Evolutionary conservation across 2,888 invertebrate species (phyloP).

Genomic region (Temnothorax rugatulus): DNA sequence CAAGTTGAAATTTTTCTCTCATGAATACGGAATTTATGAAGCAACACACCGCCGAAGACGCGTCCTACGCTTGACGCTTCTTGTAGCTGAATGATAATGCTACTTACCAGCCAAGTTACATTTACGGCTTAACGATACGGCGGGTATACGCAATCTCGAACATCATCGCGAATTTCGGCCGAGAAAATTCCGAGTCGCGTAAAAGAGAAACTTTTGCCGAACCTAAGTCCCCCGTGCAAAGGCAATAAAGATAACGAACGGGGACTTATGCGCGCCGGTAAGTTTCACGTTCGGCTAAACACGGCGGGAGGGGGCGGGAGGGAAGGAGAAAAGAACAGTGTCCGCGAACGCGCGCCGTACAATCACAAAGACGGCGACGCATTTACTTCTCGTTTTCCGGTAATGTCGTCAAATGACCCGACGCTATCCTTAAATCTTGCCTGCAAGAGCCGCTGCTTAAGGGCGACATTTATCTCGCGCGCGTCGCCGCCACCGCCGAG

Average conservation of each 20-base stretch:
- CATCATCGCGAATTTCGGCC: slow-evolving; percentile 32
- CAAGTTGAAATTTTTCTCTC: slow-evolving; percentile 47
- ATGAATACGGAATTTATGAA: slow-evolving; percentile 51
- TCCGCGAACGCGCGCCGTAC: slow-evolving; percentile 34
- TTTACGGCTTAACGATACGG: slow-evolving; percentile 29
- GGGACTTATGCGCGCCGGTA: slow-evolving; percentile 8
- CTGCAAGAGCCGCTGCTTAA: slow-evolving; percentile 72
- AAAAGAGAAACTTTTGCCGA: slow-evolving; percentile 24
- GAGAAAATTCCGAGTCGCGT: slow-evolving; percentile 2
- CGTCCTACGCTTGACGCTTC: slow-evolving; percentile 10
- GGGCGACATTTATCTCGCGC: slow-evolving; percentile 72
- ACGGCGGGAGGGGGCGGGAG: not conserved
- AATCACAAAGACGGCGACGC: slow-evolving; percentile 65
- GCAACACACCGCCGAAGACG: slow-evolving; percentile 26
- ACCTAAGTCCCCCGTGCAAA: slow-evolving; percentile 9
- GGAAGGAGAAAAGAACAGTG: not conserved
- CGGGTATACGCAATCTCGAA: not conserved
- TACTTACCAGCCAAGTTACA: slow-evolving; percentile 29
- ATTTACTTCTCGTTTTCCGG: slow-evolving; percentile 72
- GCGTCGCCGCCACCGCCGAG: slow-evolving; percentile 57
- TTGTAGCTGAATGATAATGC: slow-evolving; percentile 22
- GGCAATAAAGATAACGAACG: slow-evolving; percentile 43
- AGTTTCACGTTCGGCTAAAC: slow-evolving; percentile 36
- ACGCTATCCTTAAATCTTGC: slow-evolving; percentile 69
- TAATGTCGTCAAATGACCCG: slow-evolving; percentile 70